These are phyloP conservation scores for Cyanoderma ruficeps DNA, from an alignment of 2,113 vertebrate genomes.

Conservation along the genomic window DNA sequence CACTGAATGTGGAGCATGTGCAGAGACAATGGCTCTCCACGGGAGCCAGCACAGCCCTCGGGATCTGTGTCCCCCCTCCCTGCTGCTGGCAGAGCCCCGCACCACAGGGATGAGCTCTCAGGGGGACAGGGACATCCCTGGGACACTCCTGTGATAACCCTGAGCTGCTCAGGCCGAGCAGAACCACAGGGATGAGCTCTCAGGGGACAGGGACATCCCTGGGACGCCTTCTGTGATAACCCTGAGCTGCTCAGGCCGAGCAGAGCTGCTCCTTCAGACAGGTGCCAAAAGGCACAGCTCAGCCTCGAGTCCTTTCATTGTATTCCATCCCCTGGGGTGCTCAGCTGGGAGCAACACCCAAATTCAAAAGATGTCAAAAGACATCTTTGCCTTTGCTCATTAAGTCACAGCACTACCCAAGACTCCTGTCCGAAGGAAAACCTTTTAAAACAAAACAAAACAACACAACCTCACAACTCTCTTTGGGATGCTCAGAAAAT, in stretches of 20 bases:
- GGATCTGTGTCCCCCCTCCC: not conserved
- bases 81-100: not conserved
- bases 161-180: too few relatives aligned
- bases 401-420: not conserved
- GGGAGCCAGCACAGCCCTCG: not conserved
- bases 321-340: not conserved
- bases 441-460: not conserved
- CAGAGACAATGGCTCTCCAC: not conserved
- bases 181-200: too few relatives aligned
- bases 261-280: not conserved
- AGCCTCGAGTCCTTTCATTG: not conserved
- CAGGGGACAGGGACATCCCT: too few relatives aligned
- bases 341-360: too few relatives aligned
- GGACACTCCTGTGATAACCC: not conserved
- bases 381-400: not conserved
- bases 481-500: not conserved
- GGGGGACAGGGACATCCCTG: not conserved
- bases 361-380: too few relatives aligned
- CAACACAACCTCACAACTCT: not conserved
- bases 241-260: not conserved
- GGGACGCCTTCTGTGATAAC: not conserved
- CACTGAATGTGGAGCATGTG: not conserved
- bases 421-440: not conserved
- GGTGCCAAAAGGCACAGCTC: not conserved
- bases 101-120: not conserved